Evolutionary conservation across 2,888 invertebrate genomes (phyloP), one percentile per base, ranked within the genome.

Genomic region (Orthosia gothica): DNA sequence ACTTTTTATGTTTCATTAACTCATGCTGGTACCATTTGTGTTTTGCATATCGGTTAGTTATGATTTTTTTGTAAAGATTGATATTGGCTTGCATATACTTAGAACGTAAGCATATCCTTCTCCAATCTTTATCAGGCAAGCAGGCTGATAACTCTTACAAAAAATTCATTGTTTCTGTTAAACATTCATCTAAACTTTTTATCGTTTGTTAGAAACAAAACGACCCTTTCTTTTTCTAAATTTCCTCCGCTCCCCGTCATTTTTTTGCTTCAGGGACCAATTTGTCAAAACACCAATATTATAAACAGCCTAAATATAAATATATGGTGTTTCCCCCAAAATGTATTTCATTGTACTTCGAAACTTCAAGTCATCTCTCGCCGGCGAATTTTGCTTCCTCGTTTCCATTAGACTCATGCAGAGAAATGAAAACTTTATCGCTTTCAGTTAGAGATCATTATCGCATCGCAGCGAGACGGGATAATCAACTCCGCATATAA

Each of bases 341-440:
- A 85, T 72, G 68, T 87, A 71, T 86, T 85, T 81, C 76, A 87
- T 86, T 87, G 81, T 87, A 78, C 74, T 79, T 84, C 61, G 82
- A 86, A 86, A 84, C 77, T 82, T 83, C 86, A 75, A 88, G 84
- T 86, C 88, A 88, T 86, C 88, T 83, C 75, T 81, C 69, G 63
- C 79, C 64, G 54, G 75, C 78, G 76, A 87, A 82, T 75, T 79
- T 78, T 32, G 66, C 62, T 76, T 75, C 76, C 88, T 76, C 65
- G 70, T 74, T 79, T 71, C 76, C 71, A 84, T 86, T 86, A 82
- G 32, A 67, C 26, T 20, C 50, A 59, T 61, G 58, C 73, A 77
- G 55, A 45, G 77, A 64, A 88, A 80, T 84, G 18, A 64, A 75
- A 76, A 71, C 86, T 84, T 79, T 88, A 84, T 74, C 65, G 61